A percentile compares a stretch with the other conserved stretches of the same genome.
Conservation (phyloP, 2,113 vertebrate species). For the Hemibagrus wyckioides region DNA sequence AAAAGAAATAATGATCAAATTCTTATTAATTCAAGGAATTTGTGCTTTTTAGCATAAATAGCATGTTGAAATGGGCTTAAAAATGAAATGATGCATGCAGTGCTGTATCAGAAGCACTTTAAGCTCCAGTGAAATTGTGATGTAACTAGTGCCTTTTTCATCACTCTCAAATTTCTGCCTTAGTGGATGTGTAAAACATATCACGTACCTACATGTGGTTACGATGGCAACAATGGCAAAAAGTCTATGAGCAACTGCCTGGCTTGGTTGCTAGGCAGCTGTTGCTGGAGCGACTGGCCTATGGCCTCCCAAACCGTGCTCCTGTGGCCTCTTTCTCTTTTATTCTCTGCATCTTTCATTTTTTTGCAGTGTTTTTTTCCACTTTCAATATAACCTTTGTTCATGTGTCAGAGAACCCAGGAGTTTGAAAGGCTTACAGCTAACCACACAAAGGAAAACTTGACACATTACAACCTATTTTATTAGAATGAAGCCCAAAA, state of each 20-base stretch:
- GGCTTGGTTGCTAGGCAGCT: constrained; percentile 59
- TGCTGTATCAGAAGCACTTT: neutral
- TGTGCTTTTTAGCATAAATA: neutral
- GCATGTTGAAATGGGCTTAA: neutral
- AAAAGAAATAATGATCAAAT: neutral
- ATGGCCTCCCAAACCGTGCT: constrained; percentile 29
- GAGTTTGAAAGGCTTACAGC: neutral
- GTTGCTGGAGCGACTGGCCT: constrained; percentile 20
- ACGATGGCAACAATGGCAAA: constrained; percentile 64
- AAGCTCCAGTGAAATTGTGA: neutral
- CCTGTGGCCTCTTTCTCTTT: neutral
- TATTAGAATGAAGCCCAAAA: neutral
- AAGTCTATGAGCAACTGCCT: constrained; percentile 7
- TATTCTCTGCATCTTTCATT: neutral
- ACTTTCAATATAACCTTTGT: neutral
- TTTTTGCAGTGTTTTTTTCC: neutral
- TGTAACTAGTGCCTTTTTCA: neutral
- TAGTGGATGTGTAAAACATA: constrained; percentile 44
- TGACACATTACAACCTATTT: neutral
- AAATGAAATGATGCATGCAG: neutral
- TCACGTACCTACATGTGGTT: constrained; percentile 41
- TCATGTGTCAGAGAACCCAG: constrained; percentile 34
- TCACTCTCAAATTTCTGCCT: constrained; percentile 14
- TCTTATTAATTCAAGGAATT: neutral
- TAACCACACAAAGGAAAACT: neutral